phyloP scores from a whole-genome alignment of 2,888 invertebrate species.

The Chloromyia formosa region DNA sequence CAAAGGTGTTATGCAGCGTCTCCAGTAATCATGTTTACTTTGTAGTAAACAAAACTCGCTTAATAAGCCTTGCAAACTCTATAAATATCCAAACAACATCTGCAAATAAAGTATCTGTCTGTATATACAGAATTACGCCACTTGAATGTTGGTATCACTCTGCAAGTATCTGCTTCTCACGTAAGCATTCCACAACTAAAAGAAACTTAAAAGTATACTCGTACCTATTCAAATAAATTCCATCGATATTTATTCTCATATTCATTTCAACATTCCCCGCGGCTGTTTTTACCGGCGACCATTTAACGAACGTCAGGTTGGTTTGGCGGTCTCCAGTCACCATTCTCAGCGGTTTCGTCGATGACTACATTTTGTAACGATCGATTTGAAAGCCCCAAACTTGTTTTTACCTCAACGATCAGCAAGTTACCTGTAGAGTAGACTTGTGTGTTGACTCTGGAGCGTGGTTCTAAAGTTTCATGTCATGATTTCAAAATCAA shows the following conservation, averaged over 20 bases:
- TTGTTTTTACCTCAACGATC: slow-evolving; percentile 19
- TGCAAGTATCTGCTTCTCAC: too few relatives aligned
- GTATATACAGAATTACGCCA: too few relatives aligned
- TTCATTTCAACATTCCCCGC: not conserved
- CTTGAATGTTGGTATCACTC: too few relatives aligned
- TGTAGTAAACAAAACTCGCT: too few relatives aligned
- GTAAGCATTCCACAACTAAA: too few relatives aligned
- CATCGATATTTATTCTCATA: not conserved
- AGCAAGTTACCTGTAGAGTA: slow-evolving; percentile 31
- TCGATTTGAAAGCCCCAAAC: slow-evolving; percentile 22
- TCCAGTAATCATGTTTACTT: too few relatives aligned
- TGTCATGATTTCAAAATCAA: slow-evolving; percentile 25
- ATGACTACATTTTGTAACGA: slow-evolving; percentile 23
- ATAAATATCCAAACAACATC: too few relatives aligned
- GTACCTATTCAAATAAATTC: not conserved
- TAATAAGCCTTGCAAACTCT: too few relatives aligned
- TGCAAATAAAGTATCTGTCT: too few relatives aligned
- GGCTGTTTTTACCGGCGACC: not conserved
- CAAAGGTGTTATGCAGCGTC: too few relatives aligned
- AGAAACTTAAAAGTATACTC: too few relatives aligned
- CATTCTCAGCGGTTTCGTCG: not conserved
- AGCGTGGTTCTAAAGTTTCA: slow-evolving; percentile 28
- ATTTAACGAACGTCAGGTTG: not conserved
- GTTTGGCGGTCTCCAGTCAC: not conserved
- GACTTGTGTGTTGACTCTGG: not conserved